These are phyloP conservation scores for Tapera naevia DNA, from an alignment of 2,797 vertebrate genomes.

Conservation along the genomic window DNA sequence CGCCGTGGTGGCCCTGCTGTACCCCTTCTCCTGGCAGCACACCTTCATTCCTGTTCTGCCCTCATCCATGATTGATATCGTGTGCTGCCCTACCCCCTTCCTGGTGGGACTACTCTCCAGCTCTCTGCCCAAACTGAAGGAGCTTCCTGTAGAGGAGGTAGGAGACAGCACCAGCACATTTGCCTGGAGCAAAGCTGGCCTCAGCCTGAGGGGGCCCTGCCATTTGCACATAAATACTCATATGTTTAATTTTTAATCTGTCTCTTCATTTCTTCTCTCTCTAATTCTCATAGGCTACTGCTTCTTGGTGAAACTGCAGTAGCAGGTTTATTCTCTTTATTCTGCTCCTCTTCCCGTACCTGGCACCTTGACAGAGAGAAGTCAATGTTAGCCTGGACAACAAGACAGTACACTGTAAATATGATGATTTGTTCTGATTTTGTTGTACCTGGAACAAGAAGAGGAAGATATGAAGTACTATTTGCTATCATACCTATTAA, in stretches of 20 bases:
- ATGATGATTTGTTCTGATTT: not conserved
- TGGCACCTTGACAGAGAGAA: not conserved
- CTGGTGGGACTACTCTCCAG: conserved; percentile 96
- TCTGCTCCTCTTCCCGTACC: not conserved
- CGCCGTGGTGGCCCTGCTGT: conserved; percentile 94
- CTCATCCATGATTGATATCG: conserved; percentile 96
- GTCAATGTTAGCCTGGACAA: not conserved
- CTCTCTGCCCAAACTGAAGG: conserved; percentile 95
- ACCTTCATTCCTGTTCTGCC: conserved; percentile 98
- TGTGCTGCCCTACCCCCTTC: conserved; percentile 98
- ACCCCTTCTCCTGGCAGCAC: conserved; percentile 99
- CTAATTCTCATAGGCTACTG: not conserved
- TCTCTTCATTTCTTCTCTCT: not conserved
- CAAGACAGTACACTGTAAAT: not conserved
- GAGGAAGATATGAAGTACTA: not conserved
- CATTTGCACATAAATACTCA: not conserved
- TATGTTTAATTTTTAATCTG: not conserved
- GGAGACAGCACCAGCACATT: conserved; percentile 28
- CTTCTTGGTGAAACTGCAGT: not conserved
- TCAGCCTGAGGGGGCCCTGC: not conserved
- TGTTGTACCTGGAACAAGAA: not conserved
- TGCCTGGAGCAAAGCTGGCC: not conserved
- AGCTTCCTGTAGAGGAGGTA: conserved; percentile 97
- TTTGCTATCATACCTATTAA: not conserved
- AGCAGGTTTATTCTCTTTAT: not conserved